phyloP scores from a whole-genome alignment of 2,888 invertebrate species.

The Macrophya annulata region DNA sequence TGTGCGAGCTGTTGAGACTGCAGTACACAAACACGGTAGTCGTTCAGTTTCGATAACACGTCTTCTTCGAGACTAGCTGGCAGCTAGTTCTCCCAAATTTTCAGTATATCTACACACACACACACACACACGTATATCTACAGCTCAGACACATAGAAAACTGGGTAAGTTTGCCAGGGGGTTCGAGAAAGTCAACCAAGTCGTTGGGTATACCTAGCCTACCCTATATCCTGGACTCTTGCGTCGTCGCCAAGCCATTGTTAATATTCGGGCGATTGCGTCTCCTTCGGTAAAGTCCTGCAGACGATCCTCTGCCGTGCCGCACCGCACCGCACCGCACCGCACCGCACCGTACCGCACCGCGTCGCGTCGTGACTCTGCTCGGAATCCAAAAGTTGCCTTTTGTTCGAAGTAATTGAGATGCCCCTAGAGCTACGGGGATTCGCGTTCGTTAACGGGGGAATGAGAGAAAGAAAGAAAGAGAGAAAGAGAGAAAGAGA shows the following conservation, averaged over 20 bases:
- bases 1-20: neutral
- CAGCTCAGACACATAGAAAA: conserved; percentile 15
- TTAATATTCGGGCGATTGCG: conserved; percentile 53
- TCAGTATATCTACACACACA: neutral
- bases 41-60: conserved; percentile 12
- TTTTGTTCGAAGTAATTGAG: conserved; percentile 51
- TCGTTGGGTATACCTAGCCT: conserved; percentile 17
- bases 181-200: conserved; percentile 34
- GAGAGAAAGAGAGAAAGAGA: neutral
- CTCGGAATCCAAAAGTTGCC: conserved; percentile 50
- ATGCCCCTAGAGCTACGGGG: conserved; percentile 41
- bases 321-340: neutral
- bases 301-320: conserved; percentile 24
- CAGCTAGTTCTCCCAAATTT: neutral
- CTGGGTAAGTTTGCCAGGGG: conserved; percentile 5
- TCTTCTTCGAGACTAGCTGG: conserved; percentile 1
- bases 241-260: conserved; percentile 43
- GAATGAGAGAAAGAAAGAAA: neutral
- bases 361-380: neutral
- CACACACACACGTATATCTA: neutral
- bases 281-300: conserved; percentile 39
- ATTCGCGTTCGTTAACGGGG: conserved; percentile 17
- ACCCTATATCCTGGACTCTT: conserved; percentile 14
- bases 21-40: neutral
- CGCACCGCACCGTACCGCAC: neutral